Evolutionary conservation across 2,113 vertebrate genomes (phyloP).

Genomic region (Xenopus laevis): DNA sequence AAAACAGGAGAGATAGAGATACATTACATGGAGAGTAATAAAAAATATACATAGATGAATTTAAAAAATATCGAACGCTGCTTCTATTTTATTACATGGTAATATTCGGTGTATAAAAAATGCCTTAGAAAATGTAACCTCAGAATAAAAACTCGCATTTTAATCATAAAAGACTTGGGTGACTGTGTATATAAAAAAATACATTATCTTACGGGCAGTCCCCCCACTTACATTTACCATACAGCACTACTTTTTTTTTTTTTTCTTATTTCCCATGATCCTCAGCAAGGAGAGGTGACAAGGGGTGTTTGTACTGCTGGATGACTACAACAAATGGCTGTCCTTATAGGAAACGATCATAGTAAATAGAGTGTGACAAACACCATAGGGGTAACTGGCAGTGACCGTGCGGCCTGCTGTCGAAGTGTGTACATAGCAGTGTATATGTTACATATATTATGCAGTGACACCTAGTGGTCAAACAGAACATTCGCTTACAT

Average conservation of each 20-base stretch:
- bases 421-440: neutral
- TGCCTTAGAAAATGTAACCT: constrained; percentile 5
- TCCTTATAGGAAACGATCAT: too few relatives aligned
- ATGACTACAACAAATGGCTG: too few relatives aligned
- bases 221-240: too few relatives aligned
- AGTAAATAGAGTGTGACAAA: neutral
- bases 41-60: constrained; percentile 45
- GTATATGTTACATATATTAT: neutral
- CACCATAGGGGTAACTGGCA: neutral
- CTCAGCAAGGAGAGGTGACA: too few relatives aligned
- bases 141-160: constrained; percentile 14
- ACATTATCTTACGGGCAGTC: neutral
- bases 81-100: constrained; percentile 34
- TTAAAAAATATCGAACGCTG: constrained; percentile 35
- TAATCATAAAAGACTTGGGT: constrained; percentile 22
- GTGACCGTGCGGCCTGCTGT: neutral
- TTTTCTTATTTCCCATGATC: too few relatives aligned
- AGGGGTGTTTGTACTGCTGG: too few relatives aligned
- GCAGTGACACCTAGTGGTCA: constrained; percentile 11
- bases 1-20: neutral
- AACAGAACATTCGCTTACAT: neutral
- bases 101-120: constrained; percentile 30
- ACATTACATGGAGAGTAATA: constrained; percentile 37
- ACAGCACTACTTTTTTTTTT: too few relatives aligned
- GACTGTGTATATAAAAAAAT: neutral